Evolutionary conservation across 2,797 vertebrate species (phyloP).

Genomic region (Neopelma chrysocephalum): DNA sequence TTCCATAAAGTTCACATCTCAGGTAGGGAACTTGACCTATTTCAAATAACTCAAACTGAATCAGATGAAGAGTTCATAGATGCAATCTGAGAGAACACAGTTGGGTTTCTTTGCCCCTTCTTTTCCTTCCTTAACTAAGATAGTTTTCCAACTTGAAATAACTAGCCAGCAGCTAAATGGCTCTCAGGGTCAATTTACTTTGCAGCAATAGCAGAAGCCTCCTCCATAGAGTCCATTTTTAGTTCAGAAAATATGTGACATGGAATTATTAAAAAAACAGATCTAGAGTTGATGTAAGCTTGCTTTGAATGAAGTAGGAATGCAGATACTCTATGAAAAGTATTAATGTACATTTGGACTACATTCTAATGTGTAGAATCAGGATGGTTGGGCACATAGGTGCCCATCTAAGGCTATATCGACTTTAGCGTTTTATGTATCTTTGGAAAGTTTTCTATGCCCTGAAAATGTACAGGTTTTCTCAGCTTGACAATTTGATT

Average conservation of each 20-base stretch:
- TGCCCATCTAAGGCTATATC: background rate
- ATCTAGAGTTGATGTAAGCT: background rate
- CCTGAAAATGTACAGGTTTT: background rate
- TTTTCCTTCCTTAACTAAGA: background rate
- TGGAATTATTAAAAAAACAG: background rate
- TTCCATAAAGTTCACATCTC: background rate
- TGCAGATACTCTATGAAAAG: background rate
- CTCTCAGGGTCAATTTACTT: background rate
- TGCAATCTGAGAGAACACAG: background rate
- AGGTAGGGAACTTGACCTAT: background rate
- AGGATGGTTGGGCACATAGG: too few relatives aligned
- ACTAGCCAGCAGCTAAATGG: background rate
- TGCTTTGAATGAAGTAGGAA: background rate
- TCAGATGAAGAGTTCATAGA: background rate
- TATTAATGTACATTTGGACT: background rate
- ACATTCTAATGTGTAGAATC: background rate
- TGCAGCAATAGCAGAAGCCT: background rate
- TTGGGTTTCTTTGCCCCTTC: rapidly evolving
- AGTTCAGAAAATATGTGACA: background rate
- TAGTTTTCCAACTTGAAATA: background rate
- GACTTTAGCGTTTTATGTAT: background rate
- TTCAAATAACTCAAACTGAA: background rate
- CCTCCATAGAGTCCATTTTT: background rate
- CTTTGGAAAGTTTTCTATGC: background rate
- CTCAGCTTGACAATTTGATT: background rate